Evolutionary conservation across 2,113 vertebrate species (phyloP).

Genomic region (Balaeniceps rex): DNA sequence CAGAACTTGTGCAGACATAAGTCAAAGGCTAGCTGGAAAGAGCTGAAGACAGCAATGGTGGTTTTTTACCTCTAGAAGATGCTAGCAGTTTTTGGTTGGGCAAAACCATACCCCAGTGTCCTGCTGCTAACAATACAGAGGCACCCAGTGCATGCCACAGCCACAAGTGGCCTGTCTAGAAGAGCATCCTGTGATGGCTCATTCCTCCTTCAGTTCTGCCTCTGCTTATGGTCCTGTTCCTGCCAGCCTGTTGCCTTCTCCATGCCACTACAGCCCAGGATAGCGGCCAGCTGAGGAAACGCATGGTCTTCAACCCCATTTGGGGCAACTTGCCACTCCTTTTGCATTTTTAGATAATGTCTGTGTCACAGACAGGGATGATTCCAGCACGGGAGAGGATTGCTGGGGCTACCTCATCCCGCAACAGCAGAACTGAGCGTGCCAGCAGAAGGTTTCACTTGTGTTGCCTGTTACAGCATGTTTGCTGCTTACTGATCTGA

Average conservation of each 20-base stretch:
- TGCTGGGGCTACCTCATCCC: not conserved
- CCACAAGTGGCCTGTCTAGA: not conserved
- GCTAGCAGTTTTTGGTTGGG: not conserved
- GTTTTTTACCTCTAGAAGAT: not conserved
- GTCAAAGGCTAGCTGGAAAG: not conserved
- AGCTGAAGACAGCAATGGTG: not conserved
- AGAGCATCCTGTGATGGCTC: not conserved
- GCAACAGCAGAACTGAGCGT: not conserved
- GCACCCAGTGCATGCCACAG: not conserved
- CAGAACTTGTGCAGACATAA: not conserved
- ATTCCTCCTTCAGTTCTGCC: not conserved
- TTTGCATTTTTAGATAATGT: rapidly evolving
- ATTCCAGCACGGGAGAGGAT: not conserved
- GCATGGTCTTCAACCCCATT: rapidly evolving
- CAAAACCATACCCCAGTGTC: not conserved
- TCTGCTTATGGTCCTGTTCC: not conserved
- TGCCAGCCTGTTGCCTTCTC: not conserved
- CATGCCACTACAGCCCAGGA: not conserved
- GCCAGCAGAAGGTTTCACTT: not conserved
- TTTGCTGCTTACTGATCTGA: not conserved
- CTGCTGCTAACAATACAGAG: not conserved
- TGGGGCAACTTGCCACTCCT: not conserved
- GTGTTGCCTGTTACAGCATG: not conserved
- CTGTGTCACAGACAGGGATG: not conserved
- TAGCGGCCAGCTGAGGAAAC: not conserved